Evolutionary conservation across 35 echinoderm and acorn worm genomes (phyloP).

Genomic region (Apostichopus parvimensis): DNA sequence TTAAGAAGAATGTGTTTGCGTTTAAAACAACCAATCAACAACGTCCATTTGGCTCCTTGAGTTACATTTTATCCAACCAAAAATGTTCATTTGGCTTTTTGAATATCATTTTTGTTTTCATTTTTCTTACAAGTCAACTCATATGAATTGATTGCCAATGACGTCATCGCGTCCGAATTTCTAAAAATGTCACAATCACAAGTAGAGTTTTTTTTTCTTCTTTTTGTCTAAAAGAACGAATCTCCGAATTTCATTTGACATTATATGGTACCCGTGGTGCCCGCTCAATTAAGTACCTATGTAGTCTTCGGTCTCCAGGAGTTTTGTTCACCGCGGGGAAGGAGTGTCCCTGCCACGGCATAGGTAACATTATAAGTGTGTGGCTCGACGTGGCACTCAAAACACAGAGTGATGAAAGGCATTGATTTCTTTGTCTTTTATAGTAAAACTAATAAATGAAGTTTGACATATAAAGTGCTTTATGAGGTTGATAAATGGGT

Average conservation of each 20-base stretch:
- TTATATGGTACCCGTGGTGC: slow-evolving; percentile 1
- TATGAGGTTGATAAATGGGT: slow-evolving; percentile 6
- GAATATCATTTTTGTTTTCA: too few relatives aligned
- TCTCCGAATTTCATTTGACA: background rate
- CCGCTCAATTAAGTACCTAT: background rate
- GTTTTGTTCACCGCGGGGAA: slow-evolving; percentile 21
- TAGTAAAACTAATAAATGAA: slow-evolving; percentile 15
- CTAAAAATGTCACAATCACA: slow-evolving; percentile 33
- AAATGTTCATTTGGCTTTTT: too few relatives aligned
- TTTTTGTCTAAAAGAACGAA: slow-evolving; percentile 28
- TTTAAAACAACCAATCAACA: too few relatives aligned
- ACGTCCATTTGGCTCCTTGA: too few relatives aligned
- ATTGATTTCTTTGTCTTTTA: slow-evolving; percentile 12
- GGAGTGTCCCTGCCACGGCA: background rate
- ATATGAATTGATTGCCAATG: background rate
- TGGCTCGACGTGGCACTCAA: slow-evolving; percentile 5
- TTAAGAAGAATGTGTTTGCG: too few relatives aligned
- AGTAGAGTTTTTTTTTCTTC: background rate
- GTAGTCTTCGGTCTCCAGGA: slow-evolving; percentile 46
- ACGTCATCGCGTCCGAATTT: background rate
- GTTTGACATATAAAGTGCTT: slow-evolving; percentile 36
- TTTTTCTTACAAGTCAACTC: background rate
- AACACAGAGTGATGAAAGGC: background rate
- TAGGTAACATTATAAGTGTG: slow-evolving; percentile 51
- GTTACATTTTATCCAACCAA: too few relatives aligned